Base-by-base conservation (phyloP, 2,797 vertebrate genomes). In the Otolemur crassicaudatus region DNA sequence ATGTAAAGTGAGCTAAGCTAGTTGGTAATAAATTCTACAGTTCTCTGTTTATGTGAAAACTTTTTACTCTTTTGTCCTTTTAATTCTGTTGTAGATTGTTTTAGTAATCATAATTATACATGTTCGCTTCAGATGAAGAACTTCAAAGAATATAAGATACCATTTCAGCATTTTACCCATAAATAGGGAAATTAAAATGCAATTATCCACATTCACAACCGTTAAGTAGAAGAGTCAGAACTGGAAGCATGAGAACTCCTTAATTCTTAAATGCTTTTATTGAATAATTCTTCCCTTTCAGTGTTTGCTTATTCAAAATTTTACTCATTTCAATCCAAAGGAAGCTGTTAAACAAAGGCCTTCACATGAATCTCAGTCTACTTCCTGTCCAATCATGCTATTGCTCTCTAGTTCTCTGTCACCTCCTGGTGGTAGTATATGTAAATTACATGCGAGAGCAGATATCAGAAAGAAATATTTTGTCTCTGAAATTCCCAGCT, bases 311-410 rank as follows among this genome's bases (percentile, higher is more conserved):
- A 70, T 25, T 88, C 37, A 65, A 63, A 22, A 53, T 76, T 83
- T 82, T 85, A 86, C 23, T 91, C 27, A 56, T 75, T 85, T 91
- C 70, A 87, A 82, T 43, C 17, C 20, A 88, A 86, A 91, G 77
- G 34, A 90, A 88, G 12, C 3, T 75, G 69, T 87, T 76, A 58
- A 80, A 25, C 23, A 70, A 87, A 92, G 90, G 8, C 23, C 43
- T 87, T 95, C 17, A 27, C 8, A 9, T 85, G 25, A 22, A 69
- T 29, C 43, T 13, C 43, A 23, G 23, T 49, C 31, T 46, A 14
- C 34, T 29, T 34, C 87, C 23, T 31, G 60, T 29, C 34, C 40
- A 72, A 20, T 9, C 27, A 40, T 37, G 20, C 13, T 60, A 10
- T 46, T 5, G 10, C 67, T 89, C 86, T 61, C 63, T 86, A 70